phyloP scores from a whole-genome alignment of 2,888 invertebrate genomes.

The Campoplex capitator region DNA sequence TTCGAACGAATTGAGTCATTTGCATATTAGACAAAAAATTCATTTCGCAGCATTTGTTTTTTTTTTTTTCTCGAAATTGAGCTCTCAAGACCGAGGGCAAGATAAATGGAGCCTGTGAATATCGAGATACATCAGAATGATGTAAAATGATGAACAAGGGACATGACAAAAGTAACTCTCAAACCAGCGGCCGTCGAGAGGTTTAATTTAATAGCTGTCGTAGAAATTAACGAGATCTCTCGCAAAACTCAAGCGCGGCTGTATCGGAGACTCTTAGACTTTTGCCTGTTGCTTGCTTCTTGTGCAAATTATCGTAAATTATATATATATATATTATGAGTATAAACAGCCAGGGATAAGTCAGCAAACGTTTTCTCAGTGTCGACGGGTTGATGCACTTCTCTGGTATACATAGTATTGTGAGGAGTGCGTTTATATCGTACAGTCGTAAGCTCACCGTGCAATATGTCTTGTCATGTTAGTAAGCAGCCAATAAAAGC shows the following conservation, averaged over 20 bases:
- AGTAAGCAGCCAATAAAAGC: constrained; percentile 54
- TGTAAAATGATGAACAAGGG: constrained; percentile 33
- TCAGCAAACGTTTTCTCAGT: constrained; percentile 72
- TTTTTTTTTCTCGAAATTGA: background rate
- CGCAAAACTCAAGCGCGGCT: constrained; percentile 31
- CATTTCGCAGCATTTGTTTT: background rate
- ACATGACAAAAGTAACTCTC: constrained; percentile 25
- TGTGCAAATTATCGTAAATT: constrained; percentile 33
- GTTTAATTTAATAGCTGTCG: constrained; percentile 73
- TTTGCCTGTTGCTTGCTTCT: constrained; percentile 29
- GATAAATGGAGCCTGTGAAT: background rate
- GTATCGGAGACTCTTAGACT: constrained; percentile 23
- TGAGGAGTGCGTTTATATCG: constrained; percentile 18
- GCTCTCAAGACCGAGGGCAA: background rate
- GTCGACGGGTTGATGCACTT: constrained; percentile 77
- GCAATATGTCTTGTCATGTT: constrained; percentile 65
- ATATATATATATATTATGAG: background rate
- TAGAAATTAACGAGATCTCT: constrained; percentile 70
- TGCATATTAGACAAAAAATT: background rate
- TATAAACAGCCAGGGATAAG: constrained; percentile 44
- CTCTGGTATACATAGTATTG: constrained; percentile 56
- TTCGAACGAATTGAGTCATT: no score
- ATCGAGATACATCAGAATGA: background rate
- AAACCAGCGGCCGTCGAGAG: constrained; percentile 20
- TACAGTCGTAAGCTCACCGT: constrained; percentile 38